These are phyloP conservation scores for Parus major DNA, from an alignment of 2,113 vertebrate genomes.

Conservation along the genomic window DNA sequence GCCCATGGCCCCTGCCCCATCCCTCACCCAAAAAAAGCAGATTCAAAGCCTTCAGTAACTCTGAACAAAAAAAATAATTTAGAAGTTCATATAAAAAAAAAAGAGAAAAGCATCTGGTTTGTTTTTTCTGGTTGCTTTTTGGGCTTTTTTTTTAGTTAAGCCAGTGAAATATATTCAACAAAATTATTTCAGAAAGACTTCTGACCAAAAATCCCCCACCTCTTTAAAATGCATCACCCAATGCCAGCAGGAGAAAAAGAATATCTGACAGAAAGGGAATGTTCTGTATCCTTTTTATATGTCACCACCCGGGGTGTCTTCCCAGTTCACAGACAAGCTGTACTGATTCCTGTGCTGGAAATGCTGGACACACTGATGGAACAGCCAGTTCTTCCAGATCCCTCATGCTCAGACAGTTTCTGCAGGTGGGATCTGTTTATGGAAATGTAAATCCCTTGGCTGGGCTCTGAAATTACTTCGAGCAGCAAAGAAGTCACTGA, in stretches of 20 bases:
- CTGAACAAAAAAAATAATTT: background rate
- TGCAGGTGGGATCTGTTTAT: background rate
- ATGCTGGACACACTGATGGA: background rate
- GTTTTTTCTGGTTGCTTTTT: background rate
- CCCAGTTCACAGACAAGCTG: background rate
- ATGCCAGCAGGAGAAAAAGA: background rate
- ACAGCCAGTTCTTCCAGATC: background rate
- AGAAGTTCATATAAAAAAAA: too few species aligned
- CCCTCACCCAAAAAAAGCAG: rapidly evolving
- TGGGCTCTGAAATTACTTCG: background rate
- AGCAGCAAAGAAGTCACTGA: background rate
- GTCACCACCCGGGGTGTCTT: background rate
- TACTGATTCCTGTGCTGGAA: background rate
- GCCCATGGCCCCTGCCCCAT: too few species aligned
- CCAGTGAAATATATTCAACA: background rate
- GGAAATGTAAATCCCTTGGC: background rate
- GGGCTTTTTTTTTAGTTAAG: background rate
- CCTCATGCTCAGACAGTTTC: background rate
- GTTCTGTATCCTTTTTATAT: background rate
- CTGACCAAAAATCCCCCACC: background rate
- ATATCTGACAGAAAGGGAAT: background rate
- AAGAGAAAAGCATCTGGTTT: background rate
- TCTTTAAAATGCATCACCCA: background rate
- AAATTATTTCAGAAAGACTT: background rate
- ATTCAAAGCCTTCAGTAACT: background rate